Base-by-base conservation (phyloP, 1,140 invertebrate species). In the Brachionus angularis region DNA sequence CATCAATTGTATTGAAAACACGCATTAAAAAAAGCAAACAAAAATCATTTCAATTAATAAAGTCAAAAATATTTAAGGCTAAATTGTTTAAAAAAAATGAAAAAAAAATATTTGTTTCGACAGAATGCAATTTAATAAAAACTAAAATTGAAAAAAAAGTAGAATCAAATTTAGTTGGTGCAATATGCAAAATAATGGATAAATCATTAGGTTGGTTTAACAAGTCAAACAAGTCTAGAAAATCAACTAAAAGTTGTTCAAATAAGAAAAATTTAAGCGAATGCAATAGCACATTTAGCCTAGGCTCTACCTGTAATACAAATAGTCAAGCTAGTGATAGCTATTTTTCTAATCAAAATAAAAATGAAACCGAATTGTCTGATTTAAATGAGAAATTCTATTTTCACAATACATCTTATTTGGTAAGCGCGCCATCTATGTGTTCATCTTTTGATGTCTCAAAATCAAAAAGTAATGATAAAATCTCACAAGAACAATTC, bases 341-440 rank as follows among this genome's bases (percentile, higher is more conserved):
- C n/a, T n/a, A n/a, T n/a, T n/a, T n/a, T n/a, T n/a, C n/a, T n/a
- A n/a, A n/a, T n/a, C n/a, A n/a, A n/a, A n/a, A n/a, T n/a, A n/a
- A n/a, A n/a, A n/a, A n/a, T n/a, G n/a, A n/a, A n/a, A n/a, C n/a
- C n/a, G n/a, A n/a, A n/a, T n/a, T n/a, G n/a, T n/a, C n/a, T n/a
- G 53, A 58, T 36, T 5, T 58, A 14, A 58, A 58, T 16, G 53
- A 58, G 2, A 58, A 58, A 27, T 58, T 58, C 8, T 58, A 58
- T 25, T 58, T 58, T 39, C 53, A 25, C 27, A 36, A 58, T 12
- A 39, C 53, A 36, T 58, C 53, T 1, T 58, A 58, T 58, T n/a
- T 58, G 18, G 18, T 58, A 4, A 58, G 53, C 18, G 53, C 53
- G 12, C 53, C 53, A 18, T 58, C 53, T 5, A 58, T 58, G 53